Conservation (phyloP, 2,113 vertebrate genomes). For the Serilophus lunatus region DNA sequence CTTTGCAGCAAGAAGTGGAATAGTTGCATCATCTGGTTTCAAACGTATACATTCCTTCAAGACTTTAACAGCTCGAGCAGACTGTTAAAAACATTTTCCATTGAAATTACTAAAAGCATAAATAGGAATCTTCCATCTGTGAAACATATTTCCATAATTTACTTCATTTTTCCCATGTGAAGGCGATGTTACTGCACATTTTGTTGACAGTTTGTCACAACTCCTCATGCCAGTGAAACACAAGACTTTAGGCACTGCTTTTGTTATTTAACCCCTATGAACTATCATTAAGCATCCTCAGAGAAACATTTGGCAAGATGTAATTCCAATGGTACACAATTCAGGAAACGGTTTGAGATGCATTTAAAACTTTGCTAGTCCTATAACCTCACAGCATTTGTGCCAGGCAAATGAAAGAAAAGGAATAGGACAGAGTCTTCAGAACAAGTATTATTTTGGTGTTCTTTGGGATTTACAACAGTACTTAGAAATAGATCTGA, state of each 20-base stretch:
- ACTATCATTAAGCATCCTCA: background rate
- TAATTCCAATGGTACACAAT: background rate
- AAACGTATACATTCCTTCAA: constrained; percentile 95
- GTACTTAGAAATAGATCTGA: background rate
- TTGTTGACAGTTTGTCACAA: background rate
- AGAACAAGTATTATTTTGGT: background rate
- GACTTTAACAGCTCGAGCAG: constrained; percentile 94
- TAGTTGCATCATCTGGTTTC: constrained; percentile 93
- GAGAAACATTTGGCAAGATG: background rate
- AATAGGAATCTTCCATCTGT: background rate
- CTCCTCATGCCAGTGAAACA: background rate
- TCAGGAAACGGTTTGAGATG: background rate
- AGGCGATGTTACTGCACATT: background rate
- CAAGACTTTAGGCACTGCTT: background rate
- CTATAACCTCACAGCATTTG: background rate
- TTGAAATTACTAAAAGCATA: constrained; percentile 22
- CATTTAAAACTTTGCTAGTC: background rate
- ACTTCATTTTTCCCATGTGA: background rate
- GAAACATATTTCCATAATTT: background rate
- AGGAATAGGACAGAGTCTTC: background rate
- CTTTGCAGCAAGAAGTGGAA: constrained; percentile 94
- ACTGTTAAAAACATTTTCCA: constrained; percentile 70
- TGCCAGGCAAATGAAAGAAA: background rate
- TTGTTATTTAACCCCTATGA: background rate
- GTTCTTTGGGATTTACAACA: background rate